Percentiles rank a stretch among this genome's conserved stretches.
Conservation (phyloP, 1,140 invertebrate species). For the Drosophila truncata region DNA sequence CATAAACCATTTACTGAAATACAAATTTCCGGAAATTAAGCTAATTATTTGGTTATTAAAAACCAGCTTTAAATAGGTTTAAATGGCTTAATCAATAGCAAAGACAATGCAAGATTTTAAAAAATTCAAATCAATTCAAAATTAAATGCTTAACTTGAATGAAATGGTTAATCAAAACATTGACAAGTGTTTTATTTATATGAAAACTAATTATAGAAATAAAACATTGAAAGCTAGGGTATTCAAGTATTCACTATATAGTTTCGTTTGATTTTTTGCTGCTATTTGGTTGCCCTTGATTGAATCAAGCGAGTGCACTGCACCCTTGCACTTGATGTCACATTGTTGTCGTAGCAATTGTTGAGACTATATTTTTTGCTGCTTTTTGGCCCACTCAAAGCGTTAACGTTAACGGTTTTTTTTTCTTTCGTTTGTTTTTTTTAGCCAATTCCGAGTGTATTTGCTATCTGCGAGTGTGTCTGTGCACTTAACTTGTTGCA, state of each 20-base stretch:
- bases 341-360: conserved; percentile 33
- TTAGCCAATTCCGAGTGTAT: conserved; percentile 58
- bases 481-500: conserved; percentile 76
- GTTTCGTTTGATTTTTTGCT: background rate
- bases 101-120: background rate
- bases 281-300: conserved; percentile 23
- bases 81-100: background rate
- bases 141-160: background rate
- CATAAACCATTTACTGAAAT: background rate
- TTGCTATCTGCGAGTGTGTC: conserved; percentile 13
- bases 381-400: conserved; percentile 63
- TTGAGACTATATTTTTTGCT: conserved; percentile 47
- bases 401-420: conserved; percentile 24
- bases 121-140: background rate
- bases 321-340: conserved; percentile 29
- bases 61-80: background rate
- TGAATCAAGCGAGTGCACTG: conserved; percentile 28
- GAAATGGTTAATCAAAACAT: background rate
- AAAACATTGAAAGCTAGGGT: background rate
- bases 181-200: background rate
- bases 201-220: background rate
- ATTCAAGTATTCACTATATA: background rate
- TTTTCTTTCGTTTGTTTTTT: conserved; percentile 47
- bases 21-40: background rate
- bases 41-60: background rate